These are phyloP conservation scores for Disparrhopalites patrizii DNA, from an alignment of 2,888 invertebrate genomes.

Conservation along the genomic window DNA sequence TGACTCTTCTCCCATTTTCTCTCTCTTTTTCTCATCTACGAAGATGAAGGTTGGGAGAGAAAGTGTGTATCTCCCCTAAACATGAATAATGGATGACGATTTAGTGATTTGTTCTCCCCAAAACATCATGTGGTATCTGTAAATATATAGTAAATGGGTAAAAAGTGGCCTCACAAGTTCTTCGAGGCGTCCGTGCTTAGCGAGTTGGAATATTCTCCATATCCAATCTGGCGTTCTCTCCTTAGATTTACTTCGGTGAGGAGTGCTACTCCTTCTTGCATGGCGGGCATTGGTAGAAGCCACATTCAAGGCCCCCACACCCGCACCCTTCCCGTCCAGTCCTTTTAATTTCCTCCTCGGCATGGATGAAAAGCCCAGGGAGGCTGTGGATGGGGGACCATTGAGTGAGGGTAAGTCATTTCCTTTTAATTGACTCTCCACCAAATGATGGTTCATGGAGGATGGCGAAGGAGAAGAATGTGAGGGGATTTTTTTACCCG, in stretches of 20 bases:
- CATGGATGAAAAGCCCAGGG: slow-evolving; percentile 4
- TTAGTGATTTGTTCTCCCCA: neutral
- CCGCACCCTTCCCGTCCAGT: slow-evolving; percentile 3
- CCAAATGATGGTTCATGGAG: slow-evolving; percentile 1
- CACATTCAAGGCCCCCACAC: too few relatives aligned
- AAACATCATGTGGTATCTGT: neutral
- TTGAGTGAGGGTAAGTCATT: neutral
- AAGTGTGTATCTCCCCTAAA: neutral
- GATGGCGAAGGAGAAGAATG: too few relatives aligned
- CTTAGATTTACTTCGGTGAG: slow-evolving; percentile 44
- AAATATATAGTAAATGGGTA: neutral
- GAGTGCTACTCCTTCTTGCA: slow-evolving; percentile 8
- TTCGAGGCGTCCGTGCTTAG: slow-evolving; percentile 50
- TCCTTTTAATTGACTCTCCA: neutral
- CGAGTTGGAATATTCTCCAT: slow-evolving; percentile 51
- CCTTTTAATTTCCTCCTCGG: slow-evolving; percentile 22
- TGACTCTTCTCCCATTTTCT: neutral
- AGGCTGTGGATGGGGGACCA: neutral
- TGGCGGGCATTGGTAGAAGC: neutral
- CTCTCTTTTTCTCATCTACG: too few relatives aligned
- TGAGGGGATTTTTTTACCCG: too few relatives aligned
- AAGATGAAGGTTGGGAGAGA: too few relatives aligned
- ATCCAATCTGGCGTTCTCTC: slow-evolving; percentile 53
- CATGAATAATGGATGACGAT: slow-evolving; percentile 6
- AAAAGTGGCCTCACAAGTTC: slow-evolving; percentile 50